Base-by-base conservation (phyloP, 1,140 invertebrate genomes). In the Cataglyphis hispanica region DNA sequence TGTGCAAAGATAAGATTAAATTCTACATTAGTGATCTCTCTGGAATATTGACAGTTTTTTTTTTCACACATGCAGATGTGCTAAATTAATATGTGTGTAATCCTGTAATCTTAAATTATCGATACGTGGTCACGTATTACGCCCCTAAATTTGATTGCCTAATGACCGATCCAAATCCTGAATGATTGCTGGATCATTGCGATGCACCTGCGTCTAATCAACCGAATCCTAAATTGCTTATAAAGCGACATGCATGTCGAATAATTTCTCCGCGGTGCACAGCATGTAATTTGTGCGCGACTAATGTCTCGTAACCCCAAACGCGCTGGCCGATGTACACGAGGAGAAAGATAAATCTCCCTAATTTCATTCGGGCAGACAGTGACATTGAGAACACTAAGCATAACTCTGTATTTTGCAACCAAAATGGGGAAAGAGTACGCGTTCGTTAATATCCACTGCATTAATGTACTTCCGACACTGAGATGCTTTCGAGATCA, bases 221-320 rank as follows among this genome's bases (percentile, higher is more conserved):
- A 83, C 78, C 78, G 53, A 83, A 83, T 83, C 53, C 78, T 83
- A 83, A 83, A 83, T 83, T 74, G 78, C 78, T 83, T 69, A 83
- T 83, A 72, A 53, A 83, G 37, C 53, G 53, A 83, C 78, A 46
- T 53, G 37, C n/a, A 46, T 61, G 67, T 19, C 78, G 78, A 83
- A 74, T 83, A 83, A 83, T 83, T 83, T 74, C 66, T 72, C 78
- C 19, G 25, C 77, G 66, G 37, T 81, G 50, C 64, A 40, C 64
- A 56, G 78, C 50, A 11, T 40, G 78, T 74, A 83, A 83, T 83
- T 83, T 83, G 78, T 72, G 78, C 43, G 50, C 78, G 53, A 60
- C 67, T 83, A 74, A 83, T 83, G 78, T 83, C 67, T 60, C 67
- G 78, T 74, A 74, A 83, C 11, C 37, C 37, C 50, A 46, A 40